Percentiles rank a stretch among this genome's conserved stretches.
Conservation (phyloP, 2,888 invertebrate genomes). For the Oconnorella tubifera region DNA sequence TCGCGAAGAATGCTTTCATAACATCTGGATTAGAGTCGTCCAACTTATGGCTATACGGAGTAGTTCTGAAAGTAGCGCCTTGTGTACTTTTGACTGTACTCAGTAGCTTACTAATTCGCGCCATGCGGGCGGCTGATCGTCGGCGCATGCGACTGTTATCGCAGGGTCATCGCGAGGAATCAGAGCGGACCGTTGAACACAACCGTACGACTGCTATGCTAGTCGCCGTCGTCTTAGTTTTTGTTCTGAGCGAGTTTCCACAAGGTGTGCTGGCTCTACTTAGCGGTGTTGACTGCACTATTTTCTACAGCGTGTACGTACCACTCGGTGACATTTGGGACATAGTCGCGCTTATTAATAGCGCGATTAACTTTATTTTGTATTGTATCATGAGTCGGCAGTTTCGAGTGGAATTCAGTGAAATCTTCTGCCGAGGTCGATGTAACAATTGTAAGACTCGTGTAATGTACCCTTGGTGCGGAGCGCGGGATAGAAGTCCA, state of each 20-base stretch:
- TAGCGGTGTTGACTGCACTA: conserved; percentile 58
- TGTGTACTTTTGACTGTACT: conserved; percentile 79
- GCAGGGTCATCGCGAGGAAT: conserved; percentile 45
- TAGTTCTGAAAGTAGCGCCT: conserved; percentile 87
- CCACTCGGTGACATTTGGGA: conserved; percentile 75
- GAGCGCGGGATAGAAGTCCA: no score
- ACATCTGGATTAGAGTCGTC: conserved; percentile 56
- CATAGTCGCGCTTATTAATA: conserved; percentile 82
- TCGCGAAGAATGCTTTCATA: conserved; percentile 41
- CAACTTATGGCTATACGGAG: conserved; percentile 88
- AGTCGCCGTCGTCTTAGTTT: conserved; percentile 76
- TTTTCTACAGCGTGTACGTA: conserved; percentile 64
- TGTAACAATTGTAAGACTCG: no score
- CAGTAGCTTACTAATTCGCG: conserved; percentile 69
- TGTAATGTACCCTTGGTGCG: no score
- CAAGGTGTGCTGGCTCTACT: conserved; percentile 72
- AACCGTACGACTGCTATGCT: conserved; percentile 81
- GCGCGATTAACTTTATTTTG: conserved; percentile 86
- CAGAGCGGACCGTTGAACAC: conserved; percentile 57
- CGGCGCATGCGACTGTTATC: conserved; percentile 53
- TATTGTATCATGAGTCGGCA: conserved; percentile 93
- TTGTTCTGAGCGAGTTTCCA: conserved; percentile 84
- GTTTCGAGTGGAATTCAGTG: conserved; percentile 66
- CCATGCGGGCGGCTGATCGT: conserved; percentile 71
- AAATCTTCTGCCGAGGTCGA: conserved; percentile 31